Evolutionary conservation across 2,113 vertebrate species (phyloP).

Genomic region (Sinocyclocheilus anshuiensis): DNA sequence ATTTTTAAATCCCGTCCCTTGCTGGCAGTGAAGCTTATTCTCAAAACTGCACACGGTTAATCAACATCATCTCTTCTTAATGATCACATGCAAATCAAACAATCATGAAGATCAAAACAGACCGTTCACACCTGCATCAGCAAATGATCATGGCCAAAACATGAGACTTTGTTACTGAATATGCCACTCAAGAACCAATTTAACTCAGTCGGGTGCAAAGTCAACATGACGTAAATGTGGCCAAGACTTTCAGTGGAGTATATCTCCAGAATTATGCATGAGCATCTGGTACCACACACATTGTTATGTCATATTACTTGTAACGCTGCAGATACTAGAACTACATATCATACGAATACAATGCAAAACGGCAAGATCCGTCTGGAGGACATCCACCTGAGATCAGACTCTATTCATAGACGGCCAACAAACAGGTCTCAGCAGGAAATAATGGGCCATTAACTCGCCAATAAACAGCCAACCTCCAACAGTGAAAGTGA

Average conservation of each 20-base stretch:
- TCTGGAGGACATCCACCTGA: slow-evolving; percentile 13
- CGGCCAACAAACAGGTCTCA: slow-evolving; percentile 6
- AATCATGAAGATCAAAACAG: background rate
- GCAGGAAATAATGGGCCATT: slow-evolving; percentile 25
- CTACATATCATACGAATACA: slow-evolving; percentile 1
- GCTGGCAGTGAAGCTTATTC: background rate
- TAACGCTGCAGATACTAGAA: background rate
- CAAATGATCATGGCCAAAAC: background rate
- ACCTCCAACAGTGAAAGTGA: slow-evolving; percentile 36
- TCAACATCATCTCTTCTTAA: slow-evolving; percentile 15
- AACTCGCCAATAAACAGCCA: slow-evolving; percentile 29
- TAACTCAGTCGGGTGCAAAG: background rate
- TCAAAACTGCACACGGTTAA: background rate
- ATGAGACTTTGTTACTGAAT: background rate
- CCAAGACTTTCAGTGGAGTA: background rate
- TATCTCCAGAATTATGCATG: slow-evolving; percentile 33
- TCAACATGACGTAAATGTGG: background rate
- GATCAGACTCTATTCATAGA: slow-evolving; percentile 14
- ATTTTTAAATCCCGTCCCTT: slow-evolving; percentile 4
- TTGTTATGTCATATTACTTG: background rate
- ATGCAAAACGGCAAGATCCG: background rate
- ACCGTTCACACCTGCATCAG: background rate
- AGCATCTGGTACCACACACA: slow-evolving; percentile 32
- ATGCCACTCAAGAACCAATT: background rate
- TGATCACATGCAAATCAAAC: slow-evolving; percentile 11